Percentiles rank a stretch among this genome's conserved stretches.
phyloP scores from a whole-genome alignment of 2,797 vertebrate genomes.

The Parotocinclus haroldoi region DNA sequence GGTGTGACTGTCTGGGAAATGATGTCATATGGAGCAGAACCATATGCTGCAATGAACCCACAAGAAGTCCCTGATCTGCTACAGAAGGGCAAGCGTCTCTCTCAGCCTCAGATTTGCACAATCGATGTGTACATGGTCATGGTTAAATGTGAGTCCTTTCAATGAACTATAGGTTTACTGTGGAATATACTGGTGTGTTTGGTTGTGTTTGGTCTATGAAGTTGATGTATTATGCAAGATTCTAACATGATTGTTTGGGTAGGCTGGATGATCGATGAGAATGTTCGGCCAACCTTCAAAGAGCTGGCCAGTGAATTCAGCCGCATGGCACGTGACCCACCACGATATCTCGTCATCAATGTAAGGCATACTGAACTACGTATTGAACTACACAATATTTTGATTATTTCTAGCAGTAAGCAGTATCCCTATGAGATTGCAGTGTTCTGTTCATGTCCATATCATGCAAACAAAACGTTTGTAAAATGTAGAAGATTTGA shows the following conservation, averaged over 20 bases:
- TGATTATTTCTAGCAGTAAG: background rate
- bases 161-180: background rate
- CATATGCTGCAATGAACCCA: constrained; percentile 79
- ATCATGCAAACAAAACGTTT: background rate
- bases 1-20: constrained; percentile 96
- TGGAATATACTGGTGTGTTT: too few relatives aligned
- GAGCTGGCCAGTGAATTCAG: constrained; percentile 93
- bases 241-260: constrained; percentile 14
- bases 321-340: constrained; percentile 92
- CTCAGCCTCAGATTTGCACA: constrained; percentile 92
- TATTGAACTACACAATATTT: background rate
- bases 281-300: constrained; percentile 93
- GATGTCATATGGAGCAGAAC: constrained; percentile 94
- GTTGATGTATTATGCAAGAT: background rate
- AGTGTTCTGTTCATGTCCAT: background rate
- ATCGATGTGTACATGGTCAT: constrained; percentile 99
- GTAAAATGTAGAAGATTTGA: background rate
- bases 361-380: constrained; percentile 69
- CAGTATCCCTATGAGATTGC: background rate
- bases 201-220: too few relatives aligned
- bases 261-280: constrained; percentile 99
- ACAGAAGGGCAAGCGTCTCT: constrained; percentile 90
- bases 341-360: constrained; percentile 90
- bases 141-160: constrained; percentile 89
- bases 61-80: constrained; percentile 87